These are phyloP conservation scores for Acipenser oxyrinchus DNA, from an alignment of 2,797 vertebrate species.

Conservation along the genomic window DNA sequence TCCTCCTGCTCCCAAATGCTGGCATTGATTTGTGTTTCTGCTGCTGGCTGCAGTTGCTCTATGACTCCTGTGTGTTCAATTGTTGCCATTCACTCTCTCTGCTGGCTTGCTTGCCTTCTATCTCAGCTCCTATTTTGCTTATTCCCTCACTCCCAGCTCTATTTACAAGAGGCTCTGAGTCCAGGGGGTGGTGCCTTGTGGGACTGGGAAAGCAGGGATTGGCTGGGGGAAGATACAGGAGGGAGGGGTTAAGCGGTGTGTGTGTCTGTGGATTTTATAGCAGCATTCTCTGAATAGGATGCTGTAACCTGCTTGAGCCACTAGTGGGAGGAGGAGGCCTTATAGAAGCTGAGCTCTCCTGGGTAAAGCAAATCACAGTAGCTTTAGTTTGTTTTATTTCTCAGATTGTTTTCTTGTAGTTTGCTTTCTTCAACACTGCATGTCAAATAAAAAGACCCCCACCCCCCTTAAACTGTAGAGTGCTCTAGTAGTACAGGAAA, in stretches of 20 bases:
- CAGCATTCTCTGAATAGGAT: slow-evolving; percentile 20
- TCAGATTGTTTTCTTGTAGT: neutral
- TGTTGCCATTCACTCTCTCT: slow-evolving; percentile 38
- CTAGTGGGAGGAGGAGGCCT: slow-evolving; percentile 21
- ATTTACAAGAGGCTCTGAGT: slow-evolving; percentile 37
- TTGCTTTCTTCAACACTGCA: no score
- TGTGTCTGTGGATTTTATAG: slow-evolving; percentile 12
- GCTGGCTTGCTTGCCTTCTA: neutral
- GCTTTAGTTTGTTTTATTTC: neutral
- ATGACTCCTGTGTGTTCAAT: slow-evolving; percentile 50
- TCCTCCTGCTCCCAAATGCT: neutral
- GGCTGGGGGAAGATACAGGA: slow-evolving; percentile 36
- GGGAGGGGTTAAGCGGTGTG: slow-evolving; percentile 28
- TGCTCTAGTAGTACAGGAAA: no score
- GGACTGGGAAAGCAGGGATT: slow-evolving; percentile 35
- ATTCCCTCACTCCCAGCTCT: slow-evolving; percentile 15
- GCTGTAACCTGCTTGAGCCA: slow-evolving; percentile 13
- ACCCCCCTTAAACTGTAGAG: no score
- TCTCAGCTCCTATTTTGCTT: slow-evolving; percentile 1
- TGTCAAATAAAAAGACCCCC: no score
- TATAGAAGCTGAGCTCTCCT: neutral
- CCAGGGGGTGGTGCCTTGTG: slow-evolving; percentile 28
- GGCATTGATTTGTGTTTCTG: slow-evolving; percentile 1
- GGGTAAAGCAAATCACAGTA: neutral
- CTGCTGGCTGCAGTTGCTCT: slow-evolving; percentile 43